Percentiles rank a stretch among this genome's conserved stretches.
These are phyloP conservation scores for Cyaniris semiargus DNA, from an alignment of 2,888 invertebrate species.

Conservation along the genomic window DNA sequence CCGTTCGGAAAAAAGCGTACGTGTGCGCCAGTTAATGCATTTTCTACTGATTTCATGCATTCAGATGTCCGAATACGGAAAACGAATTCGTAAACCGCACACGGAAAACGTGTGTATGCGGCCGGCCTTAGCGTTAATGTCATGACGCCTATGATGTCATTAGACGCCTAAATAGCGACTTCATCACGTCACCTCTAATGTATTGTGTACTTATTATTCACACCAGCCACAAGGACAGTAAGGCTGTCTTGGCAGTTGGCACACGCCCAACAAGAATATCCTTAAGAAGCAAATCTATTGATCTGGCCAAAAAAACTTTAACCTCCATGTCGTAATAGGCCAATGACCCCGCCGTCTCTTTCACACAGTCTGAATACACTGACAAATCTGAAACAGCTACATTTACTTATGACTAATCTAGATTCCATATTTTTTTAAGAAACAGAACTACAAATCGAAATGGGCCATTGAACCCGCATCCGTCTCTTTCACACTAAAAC, in stretches of 20 bases:
- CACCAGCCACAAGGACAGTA: slow-evolving; percentile 17
- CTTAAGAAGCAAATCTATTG: not conserved
- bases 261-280: not conserved
- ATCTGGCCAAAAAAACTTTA: not conserved
- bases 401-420: too few species aligned
- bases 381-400: too few species aligned
- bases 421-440: too few species aligned
- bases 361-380: not conserved
- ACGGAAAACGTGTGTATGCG: not conserved
- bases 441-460: too few species aligned
- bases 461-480: not conserved
- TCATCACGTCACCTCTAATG: slow-evolving; percentile 25
- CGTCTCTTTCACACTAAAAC: not conserved
- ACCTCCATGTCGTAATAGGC: not conserved
- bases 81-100: too few species aligned
- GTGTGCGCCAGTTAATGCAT: too few species aligned
- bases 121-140: slow-evolving; percentile 12
- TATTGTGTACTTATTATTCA: slow-evolving; percentile 30
- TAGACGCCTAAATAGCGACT: slow-evolving; percentile 26
- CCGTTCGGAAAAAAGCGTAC: too few species aligned
- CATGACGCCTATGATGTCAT: slow-evolving; percentile 28
- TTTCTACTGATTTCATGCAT: too few species aligned
- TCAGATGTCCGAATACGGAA: too few species aligned
- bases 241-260: slow-evolving; percentile 10
- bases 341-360: not conserved